Percentiles rank a stretch among this genome's conserved stretches.
Conservation (phyloP, 2,113 vertebrate genomes). For the Equus przewalskii region DNA sequence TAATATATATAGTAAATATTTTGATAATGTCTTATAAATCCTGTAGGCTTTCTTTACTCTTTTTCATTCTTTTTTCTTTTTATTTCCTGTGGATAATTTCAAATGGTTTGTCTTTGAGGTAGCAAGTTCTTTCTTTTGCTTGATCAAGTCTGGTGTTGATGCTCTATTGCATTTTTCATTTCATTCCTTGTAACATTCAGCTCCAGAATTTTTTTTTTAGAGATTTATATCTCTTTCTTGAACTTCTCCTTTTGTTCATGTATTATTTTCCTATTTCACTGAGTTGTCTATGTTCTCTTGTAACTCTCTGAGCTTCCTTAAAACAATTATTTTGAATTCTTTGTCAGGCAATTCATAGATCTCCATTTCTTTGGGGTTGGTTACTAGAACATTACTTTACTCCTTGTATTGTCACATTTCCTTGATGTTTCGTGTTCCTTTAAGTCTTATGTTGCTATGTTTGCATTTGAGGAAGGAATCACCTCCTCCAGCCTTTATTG, state of each 20-base stretch:
- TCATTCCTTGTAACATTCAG: not conserved
- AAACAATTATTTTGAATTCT: conserved; percentile 15
- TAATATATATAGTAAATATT: not conserved
- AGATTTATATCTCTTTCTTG: not conserved
- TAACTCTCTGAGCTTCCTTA: not conserved
- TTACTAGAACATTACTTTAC: not conserved
- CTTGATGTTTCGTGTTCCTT: not conserved
- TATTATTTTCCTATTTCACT: conserved; percentile 13
- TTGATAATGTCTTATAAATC: not conserved
- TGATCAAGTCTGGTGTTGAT: not conserved
- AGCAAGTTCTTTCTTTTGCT: not conserved
- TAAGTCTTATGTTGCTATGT: not conserved
- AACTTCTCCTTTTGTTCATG: not conserved
- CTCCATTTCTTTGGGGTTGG: not conserved
- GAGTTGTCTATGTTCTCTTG: not conserved
- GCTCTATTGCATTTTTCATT: not conserved
- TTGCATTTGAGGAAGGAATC: not conserved
- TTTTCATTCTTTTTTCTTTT: not conserved
- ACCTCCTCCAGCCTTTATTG: not conserved
- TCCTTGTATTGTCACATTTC: not conserved
- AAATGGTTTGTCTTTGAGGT: not conserved
- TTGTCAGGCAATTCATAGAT: not conserved
- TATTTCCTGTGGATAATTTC: not conserved
- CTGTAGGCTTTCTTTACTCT: not conserved
- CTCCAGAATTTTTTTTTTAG: not conserved